Base-by-base conservation (phyloP, 2,888 invertebrate genomes). In the Eristalinus sepulchralis region DNA sequence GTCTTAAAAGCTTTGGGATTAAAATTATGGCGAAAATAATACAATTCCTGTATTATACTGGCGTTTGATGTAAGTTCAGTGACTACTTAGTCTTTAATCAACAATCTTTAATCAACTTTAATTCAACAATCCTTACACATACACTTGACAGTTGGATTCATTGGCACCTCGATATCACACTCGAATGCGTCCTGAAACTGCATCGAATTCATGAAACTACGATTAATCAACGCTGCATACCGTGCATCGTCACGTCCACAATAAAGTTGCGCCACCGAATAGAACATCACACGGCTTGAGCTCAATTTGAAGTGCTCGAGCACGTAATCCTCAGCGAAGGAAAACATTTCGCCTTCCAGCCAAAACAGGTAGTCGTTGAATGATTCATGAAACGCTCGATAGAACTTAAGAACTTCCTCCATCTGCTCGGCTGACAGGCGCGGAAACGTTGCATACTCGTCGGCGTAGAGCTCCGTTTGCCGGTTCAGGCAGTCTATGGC, bases 331-430 rank as follows among this genome's bases (percentile, higher is more conserved):
- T 92, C 92, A 33, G 92, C 91, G 64, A 92, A 91, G 1, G 90
- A 88, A 53, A 92, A 92, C 22, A 89, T 89, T 59, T 92, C 91
- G 70, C 92, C 91, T 70, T 91, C 89, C 76, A 92, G 67, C 92
- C 92, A 92, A 34, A 92, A 92, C 17, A 88, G 88, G 75, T 92
- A 92, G 11, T 92, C 92, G 0, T 88, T 64, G 2, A 89, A 77
- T 0, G 91, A 71, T 2, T 90, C 90, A 22, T 89, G 81, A 36
- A 92, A 91, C 0, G 91, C 89, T 20, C 90, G 89, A 89, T 91
- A 88, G 22, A 92, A 91, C 13, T 89, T 89, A 20, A 90, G 90
- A 20, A 91, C 76, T 2, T 89, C 78, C 13, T 82, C 77, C 10
- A 91, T 89, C 84, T 91, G 89, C 0, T 89, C 76, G 10, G 83